Percentiles rank a stretch among this genome's conserved stretches.
These are phyloP conservation scores for Sorex maritimensis DNA, from an alignment of 2,797 vertebrate species.

Conservation along the genomic window DNA sequence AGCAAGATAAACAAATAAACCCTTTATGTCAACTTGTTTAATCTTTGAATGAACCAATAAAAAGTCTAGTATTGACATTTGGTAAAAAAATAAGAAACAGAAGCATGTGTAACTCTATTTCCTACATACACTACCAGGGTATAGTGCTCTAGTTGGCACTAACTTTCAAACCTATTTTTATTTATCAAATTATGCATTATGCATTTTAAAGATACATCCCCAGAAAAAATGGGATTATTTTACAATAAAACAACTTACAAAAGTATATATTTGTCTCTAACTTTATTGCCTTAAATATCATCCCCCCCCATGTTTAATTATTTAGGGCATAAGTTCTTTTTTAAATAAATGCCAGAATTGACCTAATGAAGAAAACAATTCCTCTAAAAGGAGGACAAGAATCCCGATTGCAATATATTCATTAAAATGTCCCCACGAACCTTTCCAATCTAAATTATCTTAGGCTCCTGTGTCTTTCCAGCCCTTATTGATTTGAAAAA, in stretches of 20 bases:
- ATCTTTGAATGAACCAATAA: background rate
- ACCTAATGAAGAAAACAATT: conserved; percentile 73
- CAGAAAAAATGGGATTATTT: conserved; percentile 20
- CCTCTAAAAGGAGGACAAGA: conserved; percentile 75
- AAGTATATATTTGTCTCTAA: background rate
- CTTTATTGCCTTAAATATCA: conserved; percentile 49
- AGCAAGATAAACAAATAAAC: conserved; percentile 17
- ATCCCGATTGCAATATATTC: conserved; percentile 80
- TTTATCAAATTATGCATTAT: conserved; percentile 50
- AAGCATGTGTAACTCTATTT: background rate
- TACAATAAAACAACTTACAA: conserved; percentile 29
- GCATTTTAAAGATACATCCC: conserved; percentile 4
- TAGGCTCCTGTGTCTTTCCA: conserved; percentile 82
- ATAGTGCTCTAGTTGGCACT: background rate
- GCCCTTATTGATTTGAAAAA: conserved; percentile 91
- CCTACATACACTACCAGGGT: background rate
- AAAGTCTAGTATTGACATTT: background rate
- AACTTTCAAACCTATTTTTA: background rate
- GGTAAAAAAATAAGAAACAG: conserved; percentile 7
- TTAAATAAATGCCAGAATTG: conserved; percentile 76
- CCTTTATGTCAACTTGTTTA: background rate
- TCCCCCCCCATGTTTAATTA: conserved; percentile 55
- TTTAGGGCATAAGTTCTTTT: conserved; percentile 42
- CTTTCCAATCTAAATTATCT: conserved; percentile 85
- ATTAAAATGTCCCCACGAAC: conserved; percentile 84